Conservation (phyloP, 2,797 vertebrate genomes). For the Microtus californicus region DNA sequence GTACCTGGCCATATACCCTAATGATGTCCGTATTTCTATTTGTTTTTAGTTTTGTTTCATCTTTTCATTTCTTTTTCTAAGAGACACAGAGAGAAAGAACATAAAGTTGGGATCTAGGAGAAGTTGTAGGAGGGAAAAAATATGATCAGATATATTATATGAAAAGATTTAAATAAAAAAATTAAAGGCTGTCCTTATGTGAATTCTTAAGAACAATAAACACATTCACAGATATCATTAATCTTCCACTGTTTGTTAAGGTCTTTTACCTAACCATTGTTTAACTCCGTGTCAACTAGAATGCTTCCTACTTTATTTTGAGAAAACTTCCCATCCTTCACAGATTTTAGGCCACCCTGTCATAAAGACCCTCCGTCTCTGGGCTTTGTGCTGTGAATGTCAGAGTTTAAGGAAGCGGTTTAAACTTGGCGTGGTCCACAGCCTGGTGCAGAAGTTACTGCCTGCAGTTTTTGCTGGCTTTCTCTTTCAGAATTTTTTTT, state of each 20-base stretch:
- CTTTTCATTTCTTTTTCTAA: too few species aligned
- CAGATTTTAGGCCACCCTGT: slow-evolving; percentile 21
- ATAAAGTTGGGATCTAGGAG: neutral
- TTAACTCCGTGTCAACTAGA: slow-evolving; percentile 22
- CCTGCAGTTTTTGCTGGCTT: slow-evolving; percentile 62
- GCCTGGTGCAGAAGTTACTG: slow-evolving; percentile 53
- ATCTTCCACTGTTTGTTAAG: slow-evolving; percentile 1
- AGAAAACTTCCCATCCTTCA: slow-evolving; percentile 18
- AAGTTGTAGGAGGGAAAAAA: neutral
- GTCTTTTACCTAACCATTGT: neutral
- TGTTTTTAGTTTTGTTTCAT: neutral
- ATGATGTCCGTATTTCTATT: neutral
- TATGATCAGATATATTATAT: neutral
- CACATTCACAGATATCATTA: slow-evolving; percentile 31
- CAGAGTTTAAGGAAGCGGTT: slow-evolving; percentile 36
- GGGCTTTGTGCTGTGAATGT: neutral
- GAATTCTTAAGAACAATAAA: slow-evolving; percentile 29
- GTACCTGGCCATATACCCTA: neutral
- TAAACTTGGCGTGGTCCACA: slow-evolving; percentile 19
- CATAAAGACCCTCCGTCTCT: neutral
- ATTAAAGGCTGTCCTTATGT: neutral
- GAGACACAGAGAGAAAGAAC: neutral
- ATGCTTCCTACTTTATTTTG: neutral
- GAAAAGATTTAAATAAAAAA: neutral
- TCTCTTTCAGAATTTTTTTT: slow-evolving; percentile 77